Base-by-base conservation (phyloP, 2,797 vertebrate genomes). In the Champsocephalus esox region DNA sequence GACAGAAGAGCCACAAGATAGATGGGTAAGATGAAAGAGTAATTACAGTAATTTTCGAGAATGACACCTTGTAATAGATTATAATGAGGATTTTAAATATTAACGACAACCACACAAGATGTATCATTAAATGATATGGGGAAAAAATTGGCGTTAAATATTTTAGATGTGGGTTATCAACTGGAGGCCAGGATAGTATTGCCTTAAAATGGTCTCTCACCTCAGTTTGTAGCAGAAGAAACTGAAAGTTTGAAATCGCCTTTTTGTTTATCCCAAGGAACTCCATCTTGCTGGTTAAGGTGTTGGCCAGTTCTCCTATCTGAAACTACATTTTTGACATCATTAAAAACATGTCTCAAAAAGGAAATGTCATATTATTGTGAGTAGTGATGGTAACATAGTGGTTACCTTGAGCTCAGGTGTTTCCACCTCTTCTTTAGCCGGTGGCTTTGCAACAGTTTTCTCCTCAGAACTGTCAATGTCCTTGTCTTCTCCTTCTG, bases 241-340 rank as follows among this genome's bases (percentile, higher is more conserved):
- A 87, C 81, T 99, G 98, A 94, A 99, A 99, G 93, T 99, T 99
- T 90, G 98, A 99, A 93, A 99, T 96, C 57, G 96, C 94, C 81
- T 97, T 98, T 92, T 97, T 97, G 93, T 96, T 97, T 88, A 99
- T 99, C 81, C 98, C 98, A 83, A 99, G 91, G 90, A 99, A 99
- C 89, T 98, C 98, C 96, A 99, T 95, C 94, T 99, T 99, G 94
- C 95, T 99, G 82, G 96, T 99, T 91, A 99, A 94, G 70, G 96
- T 99, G 89, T 99, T 99, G 19, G 98, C 98, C 92, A 99, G 94
- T 92, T 99, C 97, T 94, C 98, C 98, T 59, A 99, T 99, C 96
- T 99, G 98, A 96, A 99, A 99, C 98, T 99, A 87, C 52, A 92
- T 62, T 67, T 59, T 63, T 48, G 60, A 16, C 9, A 56, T 9